phyloP scores from a whole-genome alignment of 37 sponge, comb jelly and placozoan species.

The Diacarnus erythraeanus region DNA sequence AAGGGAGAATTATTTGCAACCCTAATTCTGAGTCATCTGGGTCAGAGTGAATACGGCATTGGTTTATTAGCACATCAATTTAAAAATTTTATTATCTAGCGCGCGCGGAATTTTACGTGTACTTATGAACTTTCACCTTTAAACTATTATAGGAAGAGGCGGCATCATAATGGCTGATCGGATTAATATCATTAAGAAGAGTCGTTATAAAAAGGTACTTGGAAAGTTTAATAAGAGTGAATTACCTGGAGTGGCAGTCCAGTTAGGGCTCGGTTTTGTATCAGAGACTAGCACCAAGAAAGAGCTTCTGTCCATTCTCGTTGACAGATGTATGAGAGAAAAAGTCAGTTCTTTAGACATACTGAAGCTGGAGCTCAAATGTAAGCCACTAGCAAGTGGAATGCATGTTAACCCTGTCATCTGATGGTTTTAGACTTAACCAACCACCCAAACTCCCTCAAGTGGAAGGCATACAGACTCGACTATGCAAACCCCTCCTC shows the following conservation, averaged over 20 bases:
- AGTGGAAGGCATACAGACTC: constrained; percentile 25
- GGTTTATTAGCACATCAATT: too few relatives aligned
- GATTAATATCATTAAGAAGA: not conserved
- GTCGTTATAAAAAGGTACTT: not conserved
- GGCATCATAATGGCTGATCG: too few relatives aligned
- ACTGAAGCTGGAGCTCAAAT: constrained; percentile 14
- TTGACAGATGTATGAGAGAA: constrained; percentile 1
- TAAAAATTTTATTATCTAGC: too few relatives aligned
- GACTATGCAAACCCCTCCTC: not conserved
- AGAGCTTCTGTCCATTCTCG: constrained; percentile 5
- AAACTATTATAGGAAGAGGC: not conserved
- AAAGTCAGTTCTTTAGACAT: not conserved
- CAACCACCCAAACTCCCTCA: not conserved
- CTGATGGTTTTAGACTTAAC: not conserved
- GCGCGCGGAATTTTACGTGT: too few relatives aligned
- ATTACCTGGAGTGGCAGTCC: not conserved
- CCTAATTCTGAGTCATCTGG: not conserved
- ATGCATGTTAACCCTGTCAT: not conserved
- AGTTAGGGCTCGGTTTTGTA: not conserved
- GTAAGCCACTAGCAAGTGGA: not conserved
- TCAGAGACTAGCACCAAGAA: constrained; percentile 8
- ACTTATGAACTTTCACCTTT: too few relatives aligned
- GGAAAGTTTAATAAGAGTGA: constrained; percentile 18
- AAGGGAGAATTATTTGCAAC: not conserved
- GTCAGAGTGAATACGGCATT: not conserved